Percentiles rank a stretch among this genome's conserved stretches.
These are phyloP conservation scores for Drosophila putrida DNA, from an alignment of 2,888 invertebrate species.

Conservation along the genomic window DNA sequence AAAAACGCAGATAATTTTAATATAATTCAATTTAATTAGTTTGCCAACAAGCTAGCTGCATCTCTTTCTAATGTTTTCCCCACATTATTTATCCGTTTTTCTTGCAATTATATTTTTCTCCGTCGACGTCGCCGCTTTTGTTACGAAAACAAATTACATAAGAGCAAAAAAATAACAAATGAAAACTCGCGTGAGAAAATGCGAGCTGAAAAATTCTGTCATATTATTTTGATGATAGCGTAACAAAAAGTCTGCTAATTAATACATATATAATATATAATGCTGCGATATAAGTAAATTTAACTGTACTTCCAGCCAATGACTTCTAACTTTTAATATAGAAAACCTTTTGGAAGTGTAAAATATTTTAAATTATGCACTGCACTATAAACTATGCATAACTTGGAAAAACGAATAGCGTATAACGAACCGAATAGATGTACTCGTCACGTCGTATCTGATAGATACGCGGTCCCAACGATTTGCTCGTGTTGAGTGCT, in stretches of 20 bases:
- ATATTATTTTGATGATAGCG: constrained; percentile 32
- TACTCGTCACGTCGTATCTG: constrained; percentile 65
- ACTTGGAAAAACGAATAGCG: constrained; percentile 12
- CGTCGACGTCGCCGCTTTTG: constrained; percentile 62
- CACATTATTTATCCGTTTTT: constrained; percentile 32
- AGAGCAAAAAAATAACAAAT: constrained; percentile 50
- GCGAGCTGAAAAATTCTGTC: constrained; percentile 25
- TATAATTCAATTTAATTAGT: constrained; percentile 41
- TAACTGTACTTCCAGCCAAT: neutral
- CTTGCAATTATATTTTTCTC: constrained; percentile 51
- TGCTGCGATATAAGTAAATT: neutral
- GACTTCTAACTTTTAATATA: neutral
- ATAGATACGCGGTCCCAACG: constrained; percentile 72
- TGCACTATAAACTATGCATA: constrained; percentile 26
- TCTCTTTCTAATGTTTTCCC: constrained; percentile 29
- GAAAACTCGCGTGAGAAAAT: constrained; percentile 48
- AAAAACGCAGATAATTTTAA: constrained; percentile 32
- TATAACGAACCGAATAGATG: constrained; percentile 48
- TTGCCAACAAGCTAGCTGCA: constrained; percentile 37
- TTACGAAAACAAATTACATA: constrained; percentile 81
- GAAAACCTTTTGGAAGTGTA: neutral
- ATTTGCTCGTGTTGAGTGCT: constrained; percentile 78
- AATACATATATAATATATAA: constrained; percentile 11
- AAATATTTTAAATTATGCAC: constrained; percentile 1
- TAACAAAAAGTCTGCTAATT: constrained; percentile 37